Base-by-base conservation (phyloP, 2,888 invertebrate genomes). In the Leptothorax acervorum region DNA sequence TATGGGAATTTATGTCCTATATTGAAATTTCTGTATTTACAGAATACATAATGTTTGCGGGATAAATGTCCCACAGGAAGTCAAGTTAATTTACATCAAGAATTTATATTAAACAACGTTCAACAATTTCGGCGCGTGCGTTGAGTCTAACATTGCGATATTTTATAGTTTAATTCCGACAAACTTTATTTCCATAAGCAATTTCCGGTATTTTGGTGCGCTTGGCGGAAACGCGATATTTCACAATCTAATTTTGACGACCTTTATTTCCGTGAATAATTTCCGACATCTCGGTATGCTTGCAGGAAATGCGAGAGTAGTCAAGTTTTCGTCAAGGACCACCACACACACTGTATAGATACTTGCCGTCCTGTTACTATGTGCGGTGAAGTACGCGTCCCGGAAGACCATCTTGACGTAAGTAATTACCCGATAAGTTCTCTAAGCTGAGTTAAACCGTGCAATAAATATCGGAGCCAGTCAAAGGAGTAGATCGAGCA, bases 341-440 rank as follows among this genome's bases (percentile, higher is more conserved):
- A 97, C 0, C 95, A 97, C 90, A 98, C 98, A 0, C 98, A 98
- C 93, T 99, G 99, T 94, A 98, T 98, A 88, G 97, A 98, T 91
- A 95, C 96, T 0, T 99, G 99, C 95, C 97, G 97, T 91, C 95
- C 96, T 1, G 96, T 96, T 85, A 99, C 99, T 0, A 98, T 98
- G 96, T 99, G 99, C 95, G 99, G 99, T 0, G 99, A 99, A 95
- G 98, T 99, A 3, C 96, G 96, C 90, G 99, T 99, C 6, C 99
- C 99, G 0, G 97, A 98, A 86, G 96, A 98, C 70, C 99, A 99
- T 95, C 96, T 99, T 63, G 98, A 99, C 95, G 99, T 99, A 94
- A 96, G 97, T 96, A 88, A 73, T 35, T 65, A 88, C 63, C 83
- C 35, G 48, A 71, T 79, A 9, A 55, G 79, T 81, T 81, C 39